Evolutionary conservation across 2,113 vertebrate species (phyloP).

Genomic region (Pyxicephalus adspersus): DNA sequence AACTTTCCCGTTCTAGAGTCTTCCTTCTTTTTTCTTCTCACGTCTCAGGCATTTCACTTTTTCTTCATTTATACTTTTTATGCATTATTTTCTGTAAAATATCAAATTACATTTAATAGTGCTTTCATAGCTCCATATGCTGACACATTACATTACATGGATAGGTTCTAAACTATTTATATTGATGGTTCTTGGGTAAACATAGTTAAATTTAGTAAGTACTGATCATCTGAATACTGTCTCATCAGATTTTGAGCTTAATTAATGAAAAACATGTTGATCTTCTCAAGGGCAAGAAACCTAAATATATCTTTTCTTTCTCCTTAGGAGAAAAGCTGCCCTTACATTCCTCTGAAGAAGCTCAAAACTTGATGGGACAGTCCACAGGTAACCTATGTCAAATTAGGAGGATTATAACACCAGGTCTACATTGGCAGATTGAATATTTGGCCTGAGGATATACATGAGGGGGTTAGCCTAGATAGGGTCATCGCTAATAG

Average conservation of each 20-base stretch:
- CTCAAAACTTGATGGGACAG: conserved; percentile 86
- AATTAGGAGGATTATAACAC: no score
- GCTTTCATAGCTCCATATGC: conserved; percentile 22
- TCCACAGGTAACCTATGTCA: conserved; percentile 74
- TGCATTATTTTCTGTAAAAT: conserved; percentile 18
- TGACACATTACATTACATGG: conserved; percentile 8
- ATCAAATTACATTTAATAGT: background rate
- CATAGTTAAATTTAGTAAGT: background rate
- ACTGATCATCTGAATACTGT: conserved; percentile 20
- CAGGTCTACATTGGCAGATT: no score
- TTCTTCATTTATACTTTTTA: conserved; percentile 64
- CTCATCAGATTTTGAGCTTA: conserved; percentile 82
- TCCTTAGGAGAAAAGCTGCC: conserved; percentile 88
- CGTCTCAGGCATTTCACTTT: conserved; percentile 80
- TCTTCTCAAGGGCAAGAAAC: conserved; percentile 81
- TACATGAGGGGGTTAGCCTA: no score
- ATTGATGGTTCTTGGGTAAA: background rate
- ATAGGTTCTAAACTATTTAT: background rate
- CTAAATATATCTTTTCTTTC: conserved; percentile 83
- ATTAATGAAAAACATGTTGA: conserved; percentile 78
- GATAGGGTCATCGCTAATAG: no score
- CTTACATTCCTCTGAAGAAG: conserved; percentile 87
- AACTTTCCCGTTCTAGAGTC: conserved; percentile 87
- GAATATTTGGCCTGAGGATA: no score
- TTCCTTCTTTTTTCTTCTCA: conserved; percentile 82